Evolutionary conservation across 2,113 vertebrate genomes (phyloP), one percentile per base, ranked within the genome.

Genomic region (Centrocercus urophasianus): DNA sequence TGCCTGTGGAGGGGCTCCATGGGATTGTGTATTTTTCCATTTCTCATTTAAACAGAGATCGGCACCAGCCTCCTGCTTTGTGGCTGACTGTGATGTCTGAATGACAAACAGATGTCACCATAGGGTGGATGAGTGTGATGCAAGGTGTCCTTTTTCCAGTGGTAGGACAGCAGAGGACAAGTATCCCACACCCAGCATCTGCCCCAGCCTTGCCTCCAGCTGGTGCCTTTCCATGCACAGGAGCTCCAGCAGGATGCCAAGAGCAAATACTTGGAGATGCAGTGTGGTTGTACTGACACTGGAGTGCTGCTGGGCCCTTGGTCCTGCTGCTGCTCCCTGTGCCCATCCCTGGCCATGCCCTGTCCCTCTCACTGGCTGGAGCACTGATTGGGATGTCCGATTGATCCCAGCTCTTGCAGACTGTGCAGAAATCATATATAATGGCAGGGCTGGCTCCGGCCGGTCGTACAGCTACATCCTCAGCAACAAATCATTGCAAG

Each of bases 321-420:
- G 20, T 22, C 42, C 25, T 20, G 11, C 0, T 17, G 9, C 25
- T 27, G 47, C 50, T 69, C 38, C 61, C 57, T 61, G 2, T 22
- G 57, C 43, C 7, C 10, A 6, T 47, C 52, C 28, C 36, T 10
- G 19, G 17, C 52, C 11, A 0, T 43, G 20, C 30, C 67, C 61
- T 7, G 0, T 24, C 61, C 42, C 13, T 78, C 52, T 64, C 0
- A 0, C 13, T 25, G 9, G 10, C 67, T 50, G 30, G 8, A 69
- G 34, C 25, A 14, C 38, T 65, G 54, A 47, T 42, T 15, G 40
- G 25, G 21, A 17, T 22, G 28, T 27, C 43, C 27, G 64, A 3
- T 0, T 2, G 25, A 34, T 57, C 56, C 16, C 27, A 11, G 27
- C 47, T 67, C 67, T 76, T 86, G 57, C 24, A 2, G 1, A 38